These are phyloP conservation scores for Ferdinandea cuprea DNA, from an alignment of 2,888 invertebrate species.

Conservation along the genomic window DNA sequence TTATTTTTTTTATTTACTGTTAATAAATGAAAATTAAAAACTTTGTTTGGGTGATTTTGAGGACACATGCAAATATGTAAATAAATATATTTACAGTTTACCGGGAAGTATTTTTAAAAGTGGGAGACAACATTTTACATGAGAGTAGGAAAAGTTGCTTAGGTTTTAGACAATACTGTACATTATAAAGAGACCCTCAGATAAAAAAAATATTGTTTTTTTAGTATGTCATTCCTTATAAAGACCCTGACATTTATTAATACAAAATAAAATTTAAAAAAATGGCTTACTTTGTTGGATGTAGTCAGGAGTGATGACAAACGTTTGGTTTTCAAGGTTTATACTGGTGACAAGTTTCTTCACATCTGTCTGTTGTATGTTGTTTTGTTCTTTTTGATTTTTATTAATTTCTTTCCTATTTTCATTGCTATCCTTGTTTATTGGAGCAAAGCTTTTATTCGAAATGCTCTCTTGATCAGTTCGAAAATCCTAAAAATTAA, in stretches of 20 bases:
- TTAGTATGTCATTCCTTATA: too few species aligned
- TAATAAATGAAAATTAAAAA: too few species aligned
- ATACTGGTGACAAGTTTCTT: constrained; percentile 49
- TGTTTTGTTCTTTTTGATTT: constrained; percentile 59
- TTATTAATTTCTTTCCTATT: constrained; percentile 29
- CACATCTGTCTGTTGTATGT: constrained; percentile 51
- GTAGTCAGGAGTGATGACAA: constrained; percentile 95
- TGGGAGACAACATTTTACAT: too few species aligned
- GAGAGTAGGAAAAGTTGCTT: too few species aligned
- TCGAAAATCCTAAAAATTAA: constrained; percentile 45
- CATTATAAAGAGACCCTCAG: too few species aligned
- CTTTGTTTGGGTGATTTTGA: too few species aligned
- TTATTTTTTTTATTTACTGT: too few species aligned
- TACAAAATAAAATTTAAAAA: background rate
- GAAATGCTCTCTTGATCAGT: constrained; percentile 53
- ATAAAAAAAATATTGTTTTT: too few species aligned
- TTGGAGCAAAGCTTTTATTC: constrained; percentile 45
- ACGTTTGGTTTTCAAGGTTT: constrained; percentile 83
- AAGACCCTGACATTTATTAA: background rate
- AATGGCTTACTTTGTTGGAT: constrained; percentile 93
- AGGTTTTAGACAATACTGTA: too few species aligned
- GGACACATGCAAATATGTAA: too few species aligned
- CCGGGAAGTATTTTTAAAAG: too few species aligned
- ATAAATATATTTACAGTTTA: too few species aligned
- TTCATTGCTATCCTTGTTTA: constrained; percentile 50